Evolutionary conservation across 2,888 invertebrate species (phyloP).

Genomic region (Eutolmus rufibarbis): DNA sequence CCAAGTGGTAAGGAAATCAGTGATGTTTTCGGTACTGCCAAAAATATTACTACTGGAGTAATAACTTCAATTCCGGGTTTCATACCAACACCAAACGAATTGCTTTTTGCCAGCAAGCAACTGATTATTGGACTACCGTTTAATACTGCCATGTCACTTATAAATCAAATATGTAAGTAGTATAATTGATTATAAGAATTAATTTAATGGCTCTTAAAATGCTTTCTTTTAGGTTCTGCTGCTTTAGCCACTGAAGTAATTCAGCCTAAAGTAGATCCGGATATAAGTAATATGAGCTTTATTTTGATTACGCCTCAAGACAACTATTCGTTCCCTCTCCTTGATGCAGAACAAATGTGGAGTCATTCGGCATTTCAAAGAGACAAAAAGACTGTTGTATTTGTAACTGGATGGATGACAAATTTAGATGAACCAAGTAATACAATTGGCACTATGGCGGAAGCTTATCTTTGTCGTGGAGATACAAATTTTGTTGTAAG

Average conservation of each 20-base stretch:
- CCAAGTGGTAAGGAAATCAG: background rate
- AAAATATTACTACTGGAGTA: conserved; percentile 23
- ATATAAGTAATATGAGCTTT: conserved; percentile 56
- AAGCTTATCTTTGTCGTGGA: conserved; percentile 58
- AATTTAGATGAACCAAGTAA: conserved; percentile 55
- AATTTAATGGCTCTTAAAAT: background rate
- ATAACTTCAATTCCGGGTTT: conserved; percentile 39
- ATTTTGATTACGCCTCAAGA: conserved; percentile 55
- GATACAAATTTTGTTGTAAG: conserved; percentile 60
- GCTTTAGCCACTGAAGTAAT: conserved; percentile 55
- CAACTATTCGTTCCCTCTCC: conserved; percentile 54
- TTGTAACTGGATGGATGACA: conserved; percentile 61
- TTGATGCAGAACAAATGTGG: conserved; percentile 57
- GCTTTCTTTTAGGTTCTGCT: conserved; percentile 53
- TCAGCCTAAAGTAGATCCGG: conserved; percentile 54
- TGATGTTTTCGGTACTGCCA: conserved; percentile 1
- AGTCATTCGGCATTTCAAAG: conserved; percentile 55
- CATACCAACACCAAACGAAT: conserved; percentile 49
- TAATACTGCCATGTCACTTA: conserved; percentile 54
- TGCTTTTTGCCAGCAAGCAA: conserved; percentile 57
- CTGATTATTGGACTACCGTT: conserved; percentile 58
- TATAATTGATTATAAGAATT: background rate
- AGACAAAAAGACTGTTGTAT: conserved; percentile 56
- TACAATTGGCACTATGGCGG: conserved; percentile 53
- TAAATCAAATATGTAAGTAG: conserved; percentile 58